A percentile compares a stretch with the other conserved stretches of the same genome.
Conservation (phyloP, 2,797 vertebrate species). For the Chrosomus eos region DNA sequence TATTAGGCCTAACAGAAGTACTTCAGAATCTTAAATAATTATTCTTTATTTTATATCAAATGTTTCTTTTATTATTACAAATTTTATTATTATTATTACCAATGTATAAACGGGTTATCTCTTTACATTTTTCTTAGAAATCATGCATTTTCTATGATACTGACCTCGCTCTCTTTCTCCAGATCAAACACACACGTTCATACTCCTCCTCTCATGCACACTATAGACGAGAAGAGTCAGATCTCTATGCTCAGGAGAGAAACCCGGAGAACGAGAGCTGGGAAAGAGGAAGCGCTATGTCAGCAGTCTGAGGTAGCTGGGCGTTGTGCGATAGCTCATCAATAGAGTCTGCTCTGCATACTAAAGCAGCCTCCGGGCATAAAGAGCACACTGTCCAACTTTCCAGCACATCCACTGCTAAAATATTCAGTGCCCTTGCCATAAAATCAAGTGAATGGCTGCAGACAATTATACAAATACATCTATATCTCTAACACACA, state of each 20-base stretch:
- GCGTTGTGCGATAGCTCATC: conserved; percentile 46
- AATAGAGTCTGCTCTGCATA: conserved; percentile 50
- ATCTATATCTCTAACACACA: not conserved
- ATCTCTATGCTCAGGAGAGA: conserved; percentile 39
- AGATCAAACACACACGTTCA: conserved; percentile 39
- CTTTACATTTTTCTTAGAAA: not conserved
- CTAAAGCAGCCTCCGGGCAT: conserved; percentile 42
- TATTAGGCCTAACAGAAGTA: not conserved
- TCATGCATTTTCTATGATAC: conserved; percentile 16
- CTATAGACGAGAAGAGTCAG: conserved; percentile 28
- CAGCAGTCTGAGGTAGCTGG: conserved; percentile 51
- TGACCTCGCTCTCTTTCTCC: conserved; percentile 19
- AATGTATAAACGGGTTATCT: not conserved
- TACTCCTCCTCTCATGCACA: conserved; percentile 9
- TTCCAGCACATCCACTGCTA: conserved; percentile 34
- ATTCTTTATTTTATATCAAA: not conserved
- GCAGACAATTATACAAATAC: conserved; percentile 5
- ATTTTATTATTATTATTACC: too few relatives aligned
- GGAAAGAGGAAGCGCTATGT: conserved; percentile 45
- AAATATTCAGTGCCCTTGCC: conserved; percentile 38
- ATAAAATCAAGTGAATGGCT: conserved; percentile 33
- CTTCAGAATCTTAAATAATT: not conserved
- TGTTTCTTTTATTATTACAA: not conserved
- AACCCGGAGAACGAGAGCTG: not conserved
- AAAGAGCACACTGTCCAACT: conserved; percentile 28